Conservation (phyloP, 2,888 invertebrate genomes). For the Balanococcus diminutus region DNA sequence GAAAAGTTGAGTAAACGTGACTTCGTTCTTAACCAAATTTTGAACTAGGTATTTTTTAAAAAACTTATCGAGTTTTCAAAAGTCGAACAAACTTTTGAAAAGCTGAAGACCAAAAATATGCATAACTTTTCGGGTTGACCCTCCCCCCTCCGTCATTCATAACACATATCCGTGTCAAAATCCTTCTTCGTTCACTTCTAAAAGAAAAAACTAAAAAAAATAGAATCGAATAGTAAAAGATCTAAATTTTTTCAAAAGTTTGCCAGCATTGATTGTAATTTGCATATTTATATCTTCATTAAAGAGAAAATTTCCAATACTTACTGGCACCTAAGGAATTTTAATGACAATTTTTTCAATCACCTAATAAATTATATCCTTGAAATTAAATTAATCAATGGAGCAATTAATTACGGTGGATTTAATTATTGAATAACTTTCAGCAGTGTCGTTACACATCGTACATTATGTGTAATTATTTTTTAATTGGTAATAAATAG, state of each 20-base stretch:
- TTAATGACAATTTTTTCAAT: constrained; percentile 11
- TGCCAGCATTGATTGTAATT: neutral
- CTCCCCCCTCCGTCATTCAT: no score
- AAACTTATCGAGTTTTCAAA: no score
- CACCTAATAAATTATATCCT: neutral
- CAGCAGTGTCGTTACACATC: neutral
- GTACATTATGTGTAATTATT: neutral
- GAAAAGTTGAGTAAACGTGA: no score
- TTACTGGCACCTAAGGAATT: neutral
- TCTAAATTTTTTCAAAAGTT: neutral
- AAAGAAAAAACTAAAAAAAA: neutral
- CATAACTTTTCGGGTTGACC: no score
- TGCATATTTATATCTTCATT: neutral
- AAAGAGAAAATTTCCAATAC: neutral
- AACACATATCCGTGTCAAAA: no score
- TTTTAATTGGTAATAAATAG: no score
- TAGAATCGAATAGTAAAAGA: neutral
- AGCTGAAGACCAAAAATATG: no score
- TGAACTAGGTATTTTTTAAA: no score
- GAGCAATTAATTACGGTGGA: neutral
- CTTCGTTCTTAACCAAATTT: no score
- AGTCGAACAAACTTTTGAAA: no score
- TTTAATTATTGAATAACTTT: neutral
- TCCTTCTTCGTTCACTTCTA: no score
- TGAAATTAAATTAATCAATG: neutral